Conservation (phyloP, 2,888 invertebrate species). For the Eristalinus sepulchralis region DNA sequence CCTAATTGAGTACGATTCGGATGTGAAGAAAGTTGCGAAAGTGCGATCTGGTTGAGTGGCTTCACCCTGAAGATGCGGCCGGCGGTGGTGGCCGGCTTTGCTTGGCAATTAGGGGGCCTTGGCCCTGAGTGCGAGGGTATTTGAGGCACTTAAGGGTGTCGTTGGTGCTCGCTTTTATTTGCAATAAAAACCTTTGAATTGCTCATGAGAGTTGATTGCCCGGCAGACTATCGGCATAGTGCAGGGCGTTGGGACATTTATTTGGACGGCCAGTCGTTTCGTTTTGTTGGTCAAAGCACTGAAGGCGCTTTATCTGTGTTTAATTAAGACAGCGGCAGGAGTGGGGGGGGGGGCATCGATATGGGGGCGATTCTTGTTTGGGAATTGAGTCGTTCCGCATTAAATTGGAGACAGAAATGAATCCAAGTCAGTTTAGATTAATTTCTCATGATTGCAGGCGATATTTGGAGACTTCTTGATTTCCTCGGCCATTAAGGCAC, state of each 20-base stretch:
- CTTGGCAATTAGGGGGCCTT: slow-evolving; percentile 57
- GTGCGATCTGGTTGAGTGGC: slow-evolving; percentile 21
- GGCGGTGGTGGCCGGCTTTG: neutral
- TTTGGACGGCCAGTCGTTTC: slow-evolving; percentile 38
- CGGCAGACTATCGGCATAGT: slow-evolving; percentile 1
- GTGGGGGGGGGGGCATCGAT: slow-evolving; percentile 6
- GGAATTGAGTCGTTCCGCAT: neutral
- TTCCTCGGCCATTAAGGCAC: neutral
- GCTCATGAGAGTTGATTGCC: slow-evolving; percentile 62
- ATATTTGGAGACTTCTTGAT: no score
- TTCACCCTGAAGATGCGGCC: slow-evolving; percentile 2
- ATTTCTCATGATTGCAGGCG: neutral
- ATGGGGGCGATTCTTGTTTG: slow-evolving; percentile 29
- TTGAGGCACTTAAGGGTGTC: slow-evolving; percentile 44
- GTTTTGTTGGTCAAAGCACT: slow-evolving; percentile 22
- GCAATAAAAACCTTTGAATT: slow-evolving; percentile 65
- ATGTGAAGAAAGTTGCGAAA: slow-evolving; percentile 50
- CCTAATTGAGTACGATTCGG: slow-evolving; percentile 63
- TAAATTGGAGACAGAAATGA: neutral
- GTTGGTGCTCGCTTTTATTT: slow-evolving; percentile 55
- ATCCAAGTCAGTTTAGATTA: neutral
- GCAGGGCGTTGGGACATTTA: slow-evolving; percentile 30
- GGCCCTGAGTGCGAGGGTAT: slow-evolving; percentile 36
- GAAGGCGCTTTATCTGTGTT: slow-evolving; percentile 40
- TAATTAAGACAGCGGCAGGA: slow-evolving; percentile 40